Evolutionary conservation across 1,140 invertebrate genomes (phyloP).

Genomic region (Neotoxoptera formosana): DNA sequence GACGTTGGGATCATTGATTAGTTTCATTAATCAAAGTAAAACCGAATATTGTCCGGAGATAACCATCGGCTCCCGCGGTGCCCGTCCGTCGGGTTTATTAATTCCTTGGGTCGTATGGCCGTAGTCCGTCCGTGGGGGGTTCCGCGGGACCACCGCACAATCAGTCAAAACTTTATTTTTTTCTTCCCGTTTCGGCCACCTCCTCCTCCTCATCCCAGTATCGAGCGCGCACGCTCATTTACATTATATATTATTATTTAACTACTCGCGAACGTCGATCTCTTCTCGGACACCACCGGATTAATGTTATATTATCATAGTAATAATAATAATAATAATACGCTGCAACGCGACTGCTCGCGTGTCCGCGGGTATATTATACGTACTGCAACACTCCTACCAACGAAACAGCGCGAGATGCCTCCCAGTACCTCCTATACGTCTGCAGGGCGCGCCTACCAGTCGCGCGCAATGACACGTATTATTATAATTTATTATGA

Average conservation of each 20-base stretch:
- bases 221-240: conserved; percentile 27
- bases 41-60: conserved; percentile 57
- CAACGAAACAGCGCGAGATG: not conserved
- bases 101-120: not conserved
- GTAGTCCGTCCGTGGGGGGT: conserved; percentile 31
- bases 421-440: no score
- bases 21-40: conserved; percentile 57
- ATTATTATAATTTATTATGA: not conserved
- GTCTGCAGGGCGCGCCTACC: not conserved
- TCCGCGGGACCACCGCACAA: conserved; percentile 30
- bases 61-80: conserved; percentile 51
- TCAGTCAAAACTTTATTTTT: conserved; percentile 49
- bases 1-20: conserved; percentile 55
- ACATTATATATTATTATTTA: not conserved
- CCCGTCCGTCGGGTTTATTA: conserved; percentile 47
- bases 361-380: not conserved
- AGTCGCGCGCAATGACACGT: not conserved
- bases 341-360: not conserved
- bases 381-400: not conserved
- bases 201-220: conserved; percentile 9
- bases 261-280: conserved; percentile 22
- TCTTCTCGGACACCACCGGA: not conserved
- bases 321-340: no score
- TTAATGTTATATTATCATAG: not conserved
- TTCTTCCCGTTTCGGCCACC: conserved; percentile 1